A percentile compares a stretch with the other conserved stretches of the same genome.
phyloP scores from a whole-genome alignment of 2,113 vertebrate genomes.

The Odocoileus virginianus region DNA sequence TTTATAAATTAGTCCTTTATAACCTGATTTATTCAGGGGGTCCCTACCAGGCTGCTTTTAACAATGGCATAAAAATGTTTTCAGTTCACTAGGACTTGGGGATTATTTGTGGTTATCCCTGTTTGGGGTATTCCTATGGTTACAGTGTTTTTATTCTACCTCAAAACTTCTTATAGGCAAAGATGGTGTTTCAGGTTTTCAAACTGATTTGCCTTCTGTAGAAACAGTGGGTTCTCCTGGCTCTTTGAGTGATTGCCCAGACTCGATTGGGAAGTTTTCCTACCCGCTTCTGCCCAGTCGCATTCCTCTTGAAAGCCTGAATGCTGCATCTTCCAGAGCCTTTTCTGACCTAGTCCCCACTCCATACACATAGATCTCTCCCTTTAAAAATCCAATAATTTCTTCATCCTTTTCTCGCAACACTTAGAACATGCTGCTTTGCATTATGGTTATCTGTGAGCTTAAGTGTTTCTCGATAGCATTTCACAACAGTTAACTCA shows the following conservation, averaged over 20 bases:
- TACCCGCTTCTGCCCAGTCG: background rate
- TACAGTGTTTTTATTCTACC: background rate
- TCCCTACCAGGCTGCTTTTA: background rate
- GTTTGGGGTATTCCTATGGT: background rate
- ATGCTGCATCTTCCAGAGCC: background rate
- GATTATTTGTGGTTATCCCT: background rate
- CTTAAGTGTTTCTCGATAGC: background rate
- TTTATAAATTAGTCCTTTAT: background rate
- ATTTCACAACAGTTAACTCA: background rate
- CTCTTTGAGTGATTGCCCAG: background rate
- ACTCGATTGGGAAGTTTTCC: background rate
- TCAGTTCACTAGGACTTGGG: background rate
- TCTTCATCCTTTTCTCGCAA: background rate
- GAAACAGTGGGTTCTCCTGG: background rate
- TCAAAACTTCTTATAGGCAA: background rate
- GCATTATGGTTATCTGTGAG: background rate
- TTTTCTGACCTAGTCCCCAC: background rate
- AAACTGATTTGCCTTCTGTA: background rate
- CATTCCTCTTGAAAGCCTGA: background rate
- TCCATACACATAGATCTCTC: background rate
- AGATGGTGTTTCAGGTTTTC: background rate
- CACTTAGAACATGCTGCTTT: background rate
- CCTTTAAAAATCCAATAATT: background rate
- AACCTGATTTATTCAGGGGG: background rate
- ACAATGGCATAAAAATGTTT: background rate